phyloP scores from a whole-genome alignment of 2,113 vertebrate genomes.

The Seriola quinqueradiata region DNA sequence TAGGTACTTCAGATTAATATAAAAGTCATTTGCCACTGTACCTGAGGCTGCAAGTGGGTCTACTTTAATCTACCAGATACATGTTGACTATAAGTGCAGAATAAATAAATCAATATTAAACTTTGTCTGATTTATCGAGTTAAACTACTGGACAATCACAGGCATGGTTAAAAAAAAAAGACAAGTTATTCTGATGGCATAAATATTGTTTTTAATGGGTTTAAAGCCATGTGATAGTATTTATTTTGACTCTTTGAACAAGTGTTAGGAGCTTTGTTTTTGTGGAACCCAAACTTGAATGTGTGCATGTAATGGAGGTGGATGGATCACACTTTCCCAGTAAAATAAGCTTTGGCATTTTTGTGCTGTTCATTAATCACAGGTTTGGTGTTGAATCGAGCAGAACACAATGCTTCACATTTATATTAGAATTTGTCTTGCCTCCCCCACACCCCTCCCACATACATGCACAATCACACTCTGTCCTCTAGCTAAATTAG shows the following conservation, averaged over 20 bases:
- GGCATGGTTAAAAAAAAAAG: neutral
- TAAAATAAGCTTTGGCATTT: constrained; percentile 72
- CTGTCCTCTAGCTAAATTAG: constrained; percentile 67
- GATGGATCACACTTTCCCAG: constrained; percentile 63
- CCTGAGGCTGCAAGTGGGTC: neutral
- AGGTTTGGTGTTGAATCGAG: constrained; percentile 70
- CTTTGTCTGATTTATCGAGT: neutral
- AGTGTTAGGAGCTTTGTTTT: constrained; percentile 16
- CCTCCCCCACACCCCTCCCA: constrained; percentile 70
- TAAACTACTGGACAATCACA: neutral
- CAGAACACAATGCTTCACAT: constrained; percentile 72
- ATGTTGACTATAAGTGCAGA: neutral
- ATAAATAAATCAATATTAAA: neutral
- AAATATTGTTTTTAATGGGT: constrained; percentile 6
- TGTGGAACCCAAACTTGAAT: constrained; percentile 33
- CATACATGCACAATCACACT: constrained; percentile 65
- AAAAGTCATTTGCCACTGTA: constrained; percentile 22
- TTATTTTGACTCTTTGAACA: constrained; percentile 7
- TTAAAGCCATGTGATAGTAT: constrained; percentile 9
- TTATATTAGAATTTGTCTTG: constrained; percentile 63
- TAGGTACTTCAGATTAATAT: constrained; percentile 31
- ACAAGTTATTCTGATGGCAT: neutral
- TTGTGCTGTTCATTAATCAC: constrained; percentile 71
- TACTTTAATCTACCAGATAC: constrained; percentile 19
- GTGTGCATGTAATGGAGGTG: constrained; percentile 54